Percentiles rank a stretch among this genome's conserved stretches.
phyloP scores from a whole-genome alignment of 1,140 invertebrate species.

The Ceratitis capitata region DNA sequence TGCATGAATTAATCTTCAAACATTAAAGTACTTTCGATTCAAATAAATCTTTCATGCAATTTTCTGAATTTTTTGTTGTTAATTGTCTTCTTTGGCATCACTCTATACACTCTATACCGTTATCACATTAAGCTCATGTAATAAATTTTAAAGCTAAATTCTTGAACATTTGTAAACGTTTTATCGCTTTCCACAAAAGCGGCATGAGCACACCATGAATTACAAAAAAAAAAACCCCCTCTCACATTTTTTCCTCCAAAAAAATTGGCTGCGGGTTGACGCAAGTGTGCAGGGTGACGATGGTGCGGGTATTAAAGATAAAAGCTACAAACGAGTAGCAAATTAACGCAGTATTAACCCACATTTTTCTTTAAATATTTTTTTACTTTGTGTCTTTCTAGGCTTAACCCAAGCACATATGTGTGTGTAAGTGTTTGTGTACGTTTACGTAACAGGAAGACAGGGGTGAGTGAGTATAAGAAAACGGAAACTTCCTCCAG shows the following conservation, averaged over 20 bases:
- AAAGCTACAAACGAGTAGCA: neutral
- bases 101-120: slow-evolving; percentile 39
- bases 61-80: too few species aligned
- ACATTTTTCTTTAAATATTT: neutral
- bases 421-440: neutral
- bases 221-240: neutral
- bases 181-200: slow-evolving; percentile 48
- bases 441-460: neutral
- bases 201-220: neutral
- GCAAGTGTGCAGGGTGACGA: neutral
- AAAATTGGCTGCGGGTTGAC: neutral
- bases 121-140: slow-evolving; percentile 39
- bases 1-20: too few species aligned
- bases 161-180: slow-evolving; percentile 63
- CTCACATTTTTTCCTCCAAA: too few species aligned
- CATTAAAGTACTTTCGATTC: too few species aligned
- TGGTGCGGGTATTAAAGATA: neutral
- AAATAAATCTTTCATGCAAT: too few species aligned
- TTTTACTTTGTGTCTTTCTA: neutral
- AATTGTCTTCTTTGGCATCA: neutral
- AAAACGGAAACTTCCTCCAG: neutral
- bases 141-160: slow-evolving; percentile 57
- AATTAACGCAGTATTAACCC: neutral
- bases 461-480: neutral
- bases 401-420: too few species aligned